Conservation (phyloP, 2,888 invertebrate genomes). For the Abrostola triplasia region DNA sequence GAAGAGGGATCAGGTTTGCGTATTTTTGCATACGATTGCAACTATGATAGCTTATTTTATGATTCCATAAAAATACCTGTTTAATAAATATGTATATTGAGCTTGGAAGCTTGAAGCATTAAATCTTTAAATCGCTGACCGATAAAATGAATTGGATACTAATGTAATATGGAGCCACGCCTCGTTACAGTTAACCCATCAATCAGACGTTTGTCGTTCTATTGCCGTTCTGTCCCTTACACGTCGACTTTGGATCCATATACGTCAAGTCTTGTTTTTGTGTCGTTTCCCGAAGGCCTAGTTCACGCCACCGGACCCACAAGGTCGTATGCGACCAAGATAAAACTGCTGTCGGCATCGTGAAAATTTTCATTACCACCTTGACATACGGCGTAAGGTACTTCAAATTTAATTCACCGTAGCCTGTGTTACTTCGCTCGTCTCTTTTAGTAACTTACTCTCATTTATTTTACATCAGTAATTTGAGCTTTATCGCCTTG, state of each 20-base stretch:
- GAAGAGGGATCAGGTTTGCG: slow-evolving; percentile 27
- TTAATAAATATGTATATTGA: slow-evolving; percentile 30
- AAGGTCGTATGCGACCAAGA: slow-evolving; percentile 74
- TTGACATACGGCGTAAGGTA: slow-evolving; percentile 63
- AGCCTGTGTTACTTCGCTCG: slow-evolving; percentile 19
- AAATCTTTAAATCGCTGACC: slow-evolving; percentile 63
- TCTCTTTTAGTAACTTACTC: slow-evolving; percentile 47
- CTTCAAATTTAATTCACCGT: slow-evolving; percentile 32
- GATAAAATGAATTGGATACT: slow-evolving; percentile 65
- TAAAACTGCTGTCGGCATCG: slow-evolving; percentile 54
- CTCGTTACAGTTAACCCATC: slow-evolving; percentile 81
- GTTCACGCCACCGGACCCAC: slow-evolving; percentile 71
- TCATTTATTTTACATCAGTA: slow-evolving; percentile 20
- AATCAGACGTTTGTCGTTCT: slow-evolving; percentile 73
- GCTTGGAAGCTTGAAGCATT: slow-evolving; percentile 21
- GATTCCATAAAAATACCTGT: slow-evolving; percentile 20
- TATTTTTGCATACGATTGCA: slow-evolving; percentile 32
- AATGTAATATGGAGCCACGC: slow-evolving; percentile 63
- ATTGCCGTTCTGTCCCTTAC: slow-evolving; percentile 73
- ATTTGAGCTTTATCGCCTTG: slow-evolving; percentile 35
- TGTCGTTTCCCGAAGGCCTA: slow-evolving; percentile 80
- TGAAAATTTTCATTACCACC: slow-evolving; percentile 57
- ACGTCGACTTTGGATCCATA: slow-evolving; percentile 70
- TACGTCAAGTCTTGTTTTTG: slow-evolving; percentile 81
- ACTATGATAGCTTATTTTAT: slow-evolving; percentile 22